Base-by-base conservation (phyloP, 2,888 invertebrate genomes). In the Callinectes sapidus region DNA sequence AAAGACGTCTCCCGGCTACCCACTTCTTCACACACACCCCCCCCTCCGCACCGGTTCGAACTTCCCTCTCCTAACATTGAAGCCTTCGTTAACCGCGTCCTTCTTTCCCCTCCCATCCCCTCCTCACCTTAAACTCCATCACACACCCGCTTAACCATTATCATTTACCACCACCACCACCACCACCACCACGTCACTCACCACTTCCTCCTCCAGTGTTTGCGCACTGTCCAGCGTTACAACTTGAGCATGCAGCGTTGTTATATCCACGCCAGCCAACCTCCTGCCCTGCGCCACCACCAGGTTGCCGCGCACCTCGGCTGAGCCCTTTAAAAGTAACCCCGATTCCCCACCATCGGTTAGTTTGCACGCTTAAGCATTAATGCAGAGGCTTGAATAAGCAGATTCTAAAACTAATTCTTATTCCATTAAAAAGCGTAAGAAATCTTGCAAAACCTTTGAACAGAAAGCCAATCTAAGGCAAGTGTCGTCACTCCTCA, bases 271-370 rank as follows among this genome's bases (percentile, higher is more conserved):
- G 2, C 81, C 81, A 81, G 81, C 32, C 81, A 81, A 32, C 0
- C 8, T 81, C 81, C 81, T 81, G 35, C 81, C 81, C 16, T 81
- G 14, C 5, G 81, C 81, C 16, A 81, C 81, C 81, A 81, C 81
- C 35, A 81, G 13, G 81, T 81, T 35, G 35, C 81, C 81, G 81
- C 16, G 35, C 35, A 81, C 81, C 81, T 81, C 16, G 2, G 18
- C 81, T 1, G 13, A 18, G 16, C 81, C 35, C 81, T 81, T 16
- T 16, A 18, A 5, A 18, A 28, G 81, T 0, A 35, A 1, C 14
- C 13, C 2, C 6, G 28, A n/a, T n/a, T n/a, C n/a, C n/a, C n/a
- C n/a, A n/a, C 2, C 16, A 77, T 0, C 32, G 61, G 16, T 61
- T 61, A 61, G 61, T 61, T 61, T 61, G 18, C 2, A 5, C 10